These are phyloP conservation scores for Caenorhabditis imperialis DNA, from an alignment of 2,888 invertebrate species.

Conservation along the genomic window DNA sequence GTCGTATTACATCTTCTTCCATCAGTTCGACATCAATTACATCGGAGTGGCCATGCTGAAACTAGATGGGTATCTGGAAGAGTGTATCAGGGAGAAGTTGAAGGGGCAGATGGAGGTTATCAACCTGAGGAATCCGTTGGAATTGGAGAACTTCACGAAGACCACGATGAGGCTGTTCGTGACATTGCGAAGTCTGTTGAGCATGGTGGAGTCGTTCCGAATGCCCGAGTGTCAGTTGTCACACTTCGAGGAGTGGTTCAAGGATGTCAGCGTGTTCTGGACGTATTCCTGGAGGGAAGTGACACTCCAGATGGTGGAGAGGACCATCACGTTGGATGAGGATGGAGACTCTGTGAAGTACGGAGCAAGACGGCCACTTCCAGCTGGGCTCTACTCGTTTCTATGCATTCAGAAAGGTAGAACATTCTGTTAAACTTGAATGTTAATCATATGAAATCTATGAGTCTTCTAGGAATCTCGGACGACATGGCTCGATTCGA, in stretches of 20 bases:
- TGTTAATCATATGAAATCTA: no score
- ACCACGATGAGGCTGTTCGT: slow-evolving; percentile 58
- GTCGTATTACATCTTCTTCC: slow-evolving; percentile 54
- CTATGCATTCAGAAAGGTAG: slow-evolving; percentile 65
- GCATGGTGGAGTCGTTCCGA: slow-evolving; percentile 19
- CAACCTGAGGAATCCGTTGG: slow-evolving; percentile 27
- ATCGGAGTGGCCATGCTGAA: slow-evolving; percentile 33
- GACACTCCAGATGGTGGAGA: slow-evolving; percentile 54
- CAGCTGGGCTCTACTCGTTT: slow-evolving; percentile 60
- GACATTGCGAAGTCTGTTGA: slow-evolving; percentile 23
- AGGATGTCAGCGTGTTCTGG: slow-evolving; percentile 55
- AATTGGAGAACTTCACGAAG: slow-evolving; percentile 55
- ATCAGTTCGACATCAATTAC: slow-evolving; percentile 61
- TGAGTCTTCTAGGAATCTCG: slow-evolving; percentile 21
- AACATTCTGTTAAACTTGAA: no score
- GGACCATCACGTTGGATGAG: slow-evolving; percentile 55
- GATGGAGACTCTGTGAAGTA: slow-evolving; percentile 56
- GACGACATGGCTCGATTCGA: slow-evolving; percentile 53
- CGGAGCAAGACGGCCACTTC: slow-evolving; percentile 54
- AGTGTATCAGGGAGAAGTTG: slow-evolving; percentile 20
- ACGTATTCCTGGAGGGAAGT: slow-evolving; percentile 61
- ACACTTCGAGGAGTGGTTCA: slow-evolving; percentile 61
- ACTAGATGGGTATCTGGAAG: slow-evolving; percentile 42
- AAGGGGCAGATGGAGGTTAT: slow-evolving; percentile 21
- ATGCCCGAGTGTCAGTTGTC: slow-evolving; percentile 18